phyloP scores from a whole-genome alignment of 2,797 vertebrate genomes.

The Hippoglossus hippoglossus region DNA sequence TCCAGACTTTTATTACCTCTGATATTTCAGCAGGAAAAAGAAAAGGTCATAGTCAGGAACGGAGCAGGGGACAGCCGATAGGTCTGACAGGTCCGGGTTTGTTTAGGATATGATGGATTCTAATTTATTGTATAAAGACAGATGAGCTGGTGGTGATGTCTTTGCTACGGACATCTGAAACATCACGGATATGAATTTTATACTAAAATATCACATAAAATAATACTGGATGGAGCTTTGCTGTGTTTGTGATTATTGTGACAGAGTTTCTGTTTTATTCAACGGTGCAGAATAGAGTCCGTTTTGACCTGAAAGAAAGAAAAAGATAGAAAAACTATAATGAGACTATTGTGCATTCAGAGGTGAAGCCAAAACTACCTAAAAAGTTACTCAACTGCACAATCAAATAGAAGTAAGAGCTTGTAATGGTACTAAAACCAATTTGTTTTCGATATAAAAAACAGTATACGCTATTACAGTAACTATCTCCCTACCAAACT shows the following conservation, averaged over 20 bases:
- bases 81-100: conserved; percentile 71
- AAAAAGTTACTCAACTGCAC: too few species aligned
- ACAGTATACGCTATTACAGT: neutral
- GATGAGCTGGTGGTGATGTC: conserved; percentile 61
- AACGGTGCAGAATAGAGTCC: too few species aligned
- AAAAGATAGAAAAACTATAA: too few species aligned
- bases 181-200: conserved; percentile 33
- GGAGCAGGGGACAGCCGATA: conserved; percentile 35
- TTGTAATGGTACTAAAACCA: neutral
- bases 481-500: too few species aligned
- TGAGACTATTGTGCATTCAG: too few species aligned
- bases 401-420: neutral
- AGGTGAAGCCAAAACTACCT: too few species aligned
- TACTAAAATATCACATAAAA: neutral
- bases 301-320: too few species aligned
- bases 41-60: conserved; percentile 80
- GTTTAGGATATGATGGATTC: conserved; percentile 74
- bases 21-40: conserved; percentile 74
- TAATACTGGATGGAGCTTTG: too few species aligned
- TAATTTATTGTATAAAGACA: conserved; percentile 63
- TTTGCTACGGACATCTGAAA: conserved; percentile 47
- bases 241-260: neutral
- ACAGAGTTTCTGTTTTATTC: neutral
- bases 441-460: neutral
- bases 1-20: conserved; percentile 79